Evolutionary conservation across 1,140 invertebrate genomes (phyloP).

Genomic region (Cyrtorhinus lividipennis): DNA sequence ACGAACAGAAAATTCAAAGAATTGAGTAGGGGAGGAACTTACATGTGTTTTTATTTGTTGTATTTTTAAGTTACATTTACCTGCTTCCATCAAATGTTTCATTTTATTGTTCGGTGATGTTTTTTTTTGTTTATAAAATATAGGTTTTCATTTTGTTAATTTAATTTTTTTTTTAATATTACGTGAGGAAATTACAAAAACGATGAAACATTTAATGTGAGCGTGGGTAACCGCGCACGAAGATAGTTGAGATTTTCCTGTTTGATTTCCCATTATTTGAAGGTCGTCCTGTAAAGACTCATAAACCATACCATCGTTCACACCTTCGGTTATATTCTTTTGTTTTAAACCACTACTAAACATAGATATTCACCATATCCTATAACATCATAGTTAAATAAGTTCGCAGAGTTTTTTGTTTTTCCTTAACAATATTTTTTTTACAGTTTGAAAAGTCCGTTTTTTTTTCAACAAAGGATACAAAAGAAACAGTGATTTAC

Average conservation of each 20-base stretch:
- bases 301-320: not conserved
- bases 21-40: constrained; percentile 4
- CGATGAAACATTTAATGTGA: constrained; percentile 17
- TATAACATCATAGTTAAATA: constrained; percentile 16
- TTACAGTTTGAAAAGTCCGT: constrained; percentile 12
- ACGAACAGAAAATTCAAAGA: not conserved
- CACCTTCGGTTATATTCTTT: constrained; percentile 11
- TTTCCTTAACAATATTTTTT: constrained; percentile 4
- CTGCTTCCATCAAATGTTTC: constrained; percentile 17
- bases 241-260: no score
- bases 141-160: constrained; percentile 9
- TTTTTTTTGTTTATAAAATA: constrained; percentile 8
- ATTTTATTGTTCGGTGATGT: constrained; percentile 6
- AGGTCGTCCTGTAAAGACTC: not conserved
- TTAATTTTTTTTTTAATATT: constrained; percentile 13
- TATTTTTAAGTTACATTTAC: not conserved
- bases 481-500: constrained; percentile 21
- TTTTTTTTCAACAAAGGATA: constrained; percentile 19
- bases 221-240: not conserved
- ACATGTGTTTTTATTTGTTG: not conserved
- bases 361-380: constrained; percentile 12
- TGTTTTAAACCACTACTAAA: constrained; percentile 16
- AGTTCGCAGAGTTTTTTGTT: constrained; percentile 17
- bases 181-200: constrained; percentile 2
- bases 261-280: no score